These are phyloP conservation scores for Hirundo rustica DNA, from an alignment of 2,797 vertebrate species.

Conservation along the genomic window DNA sequence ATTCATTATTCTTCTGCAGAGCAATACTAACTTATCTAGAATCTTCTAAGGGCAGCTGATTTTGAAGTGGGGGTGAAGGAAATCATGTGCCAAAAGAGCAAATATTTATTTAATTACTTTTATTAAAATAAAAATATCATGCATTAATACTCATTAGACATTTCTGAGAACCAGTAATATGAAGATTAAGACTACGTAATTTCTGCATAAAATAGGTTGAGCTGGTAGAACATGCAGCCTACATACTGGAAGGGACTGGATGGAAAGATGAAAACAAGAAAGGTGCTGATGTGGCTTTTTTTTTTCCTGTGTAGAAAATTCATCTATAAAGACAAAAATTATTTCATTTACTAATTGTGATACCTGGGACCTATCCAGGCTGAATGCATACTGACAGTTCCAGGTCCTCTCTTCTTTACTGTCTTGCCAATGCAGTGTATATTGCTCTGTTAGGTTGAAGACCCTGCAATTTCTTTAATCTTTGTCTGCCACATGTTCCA, in stretches of 20 bases:
- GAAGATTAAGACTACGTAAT: constrained; percentile 54
- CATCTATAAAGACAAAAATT: background rate
- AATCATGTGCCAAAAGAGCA: background rate
- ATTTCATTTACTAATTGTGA: background rate
- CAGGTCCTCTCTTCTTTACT: background rate
- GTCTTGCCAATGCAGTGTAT: background rate
- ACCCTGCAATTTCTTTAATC: background rate
- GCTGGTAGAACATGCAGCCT: constrained; percentile 49
- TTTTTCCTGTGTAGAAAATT: background rate
- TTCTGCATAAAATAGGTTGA: constrained; percentile 49
- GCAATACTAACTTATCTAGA: background rate
- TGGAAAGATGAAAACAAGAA: constrained; percentile 32
- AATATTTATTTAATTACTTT: constrained; percentile 37
- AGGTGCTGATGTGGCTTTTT: constrained; percentile 45
- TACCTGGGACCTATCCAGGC: constrained; percentile 3
- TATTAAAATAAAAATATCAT: constrained; percentile 57
- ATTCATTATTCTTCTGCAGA: background rate
- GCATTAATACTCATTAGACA: constrained; percentile 47
- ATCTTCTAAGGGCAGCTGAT: background rate
- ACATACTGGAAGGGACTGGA: background rate
- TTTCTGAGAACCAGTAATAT: constrained; percentile 57
- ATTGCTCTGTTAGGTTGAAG: background rate
- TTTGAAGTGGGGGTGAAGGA: background rate
- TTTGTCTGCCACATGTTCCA: background rate
- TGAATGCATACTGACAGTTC: background rate